phyloP scores from a whole-genome alignment of 2,113 vertebrate genomes.

The Ciconia boyciana region DNA sequence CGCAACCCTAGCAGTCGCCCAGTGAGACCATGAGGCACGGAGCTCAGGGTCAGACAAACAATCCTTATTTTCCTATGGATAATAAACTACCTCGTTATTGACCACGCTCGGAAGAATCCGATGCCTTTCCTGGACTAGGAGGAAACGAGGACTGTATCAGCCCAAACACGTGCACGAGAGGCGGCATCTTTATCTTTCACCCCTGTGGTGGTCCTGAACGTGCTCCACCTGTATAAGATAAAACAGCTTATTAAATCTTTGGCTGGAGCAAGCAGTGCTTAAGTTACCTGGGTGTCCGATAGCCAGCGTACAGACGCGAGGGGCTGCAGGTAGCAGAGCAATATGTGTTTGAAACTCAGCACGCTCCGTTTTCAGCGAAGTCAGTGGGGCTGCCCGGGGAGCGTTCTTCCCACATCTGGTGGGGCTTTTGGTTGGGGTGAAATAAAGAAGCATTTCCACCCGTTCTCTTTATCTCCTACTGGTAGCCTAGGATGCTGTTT shows the following conservation, averaged over 20 bases:
- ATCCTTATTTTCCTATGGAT: not conserved
- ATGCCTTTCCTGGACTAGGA: not conserved
- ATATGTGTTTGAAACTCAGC: not conserved
- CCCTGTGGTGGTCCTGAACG: not conserved
- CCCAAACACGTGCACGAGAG: rapidly evolving
- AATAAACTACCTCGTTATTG: not conserved
- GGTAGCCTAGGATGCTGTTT: not conserved
- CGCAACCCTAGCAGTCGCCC: not conserved
- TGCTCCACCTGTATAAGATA: not conserved
- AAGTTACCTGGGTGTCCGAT: not conserved
- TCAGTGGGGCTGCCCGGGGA: not conserved
- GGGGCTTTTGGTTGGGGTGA: not conserved
- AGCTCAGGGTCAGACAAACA: not conserved
- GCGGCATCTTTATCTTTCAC: not conserved
- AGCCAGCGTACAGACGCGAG: not conserved
- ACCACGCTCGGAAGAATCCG: not conserved
- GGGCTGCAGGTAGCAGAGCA: not conserved
- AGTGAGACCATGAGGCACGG: not conserved
- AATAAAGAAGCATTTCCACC: not conserved
- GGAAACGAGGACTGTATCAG: not conserved
- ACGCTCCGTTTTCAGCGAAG: not conserved
- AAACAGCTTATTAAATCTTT: not conserved
- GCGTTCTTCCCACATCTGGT: not conserved
- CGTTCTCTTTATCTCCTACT: not conserved
- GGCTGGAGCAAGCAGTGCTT: not conserved